Base-by-base conservation (phyloP, 92 coral and sea anemone genomes). In the Porites lobata region DNA sequence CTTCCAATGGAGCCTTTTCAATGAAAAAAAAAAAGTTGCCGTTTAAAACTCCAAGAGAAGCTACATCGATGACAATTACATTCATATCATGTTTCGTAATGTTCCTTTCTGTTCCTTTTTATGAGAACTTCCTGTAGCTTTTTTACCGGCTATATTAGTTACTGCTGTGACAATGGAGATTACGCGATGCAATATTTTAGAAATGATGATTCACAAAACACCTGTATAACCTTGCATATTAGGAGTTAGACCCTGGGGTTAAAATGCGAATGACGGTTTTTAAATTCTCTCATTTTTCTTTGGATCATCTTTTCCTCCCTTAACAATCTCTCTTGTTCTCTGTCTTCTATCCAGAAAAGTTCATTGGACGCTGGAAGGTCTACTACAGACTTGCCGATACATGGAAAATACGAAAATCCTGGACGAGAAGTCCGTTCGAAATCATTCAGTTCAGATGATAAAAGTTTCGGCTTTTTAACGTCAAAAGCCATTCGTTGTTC, bases 231-330 rank as follows among this genome's bases (percentile, higher is more conserved):
- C 12, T 67, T 38, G 4, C 72, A 8, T 67, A 18, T 58, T n/a
- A 2, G 8, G 8, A 38, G 9, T 13, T 72, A 47, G 22, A 38
- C 22, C 9, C 58, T 5, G 1, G 50, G 77, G 7, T 72, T 72
- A 50, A 15, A 38, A 70, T 69, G 78, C 8, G 86, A 70, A 71
- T 82, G 86, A 8, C 86, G 86, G 43, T 82, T 63, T 32, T 82
- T 82, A 57, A 82, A 82, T 59, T 38, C 67, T 8, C 24, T 82
- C 78, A 82, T 72, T 82, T 81, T 82, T 72, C 78, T 58, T 59
- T 43, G 69, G 53, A 70, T 82, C 32, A 20, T 50, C 69, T 4
- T 14, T 82, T 82, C 86, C 56, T 82, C 67, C 11, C 53, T 20
- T 32, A 32, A 70, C 56, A 58, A 32, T 82, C 77, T 70, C 54